Conservation (phyloP, 2,888 invertebrate species). For the Mythimna lalbum region DNA sequence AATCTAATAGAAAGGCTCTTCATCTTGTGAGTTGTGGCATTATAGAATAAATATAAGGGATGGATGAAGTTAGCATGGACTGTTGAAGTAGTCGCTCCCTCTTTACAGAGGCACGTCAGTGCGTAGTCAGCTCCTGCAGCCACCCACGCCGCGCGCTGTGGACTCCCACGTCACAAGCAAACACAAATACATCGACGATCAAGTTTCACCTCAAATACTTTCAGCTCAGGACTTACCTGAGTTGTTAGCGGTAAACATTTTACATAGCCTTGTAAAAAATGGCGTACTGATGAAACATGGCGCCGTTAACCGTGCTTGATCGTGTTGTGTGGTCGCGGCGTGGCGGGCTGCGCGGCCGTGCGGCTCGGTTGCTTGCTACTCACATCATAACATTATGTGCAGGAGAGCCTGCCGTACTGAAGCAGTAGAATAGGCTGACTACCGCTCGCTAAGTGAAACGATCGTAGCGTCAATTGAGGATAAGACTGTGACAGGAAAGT, state of each 20-base stretch:
- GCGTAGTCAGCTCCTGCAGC: not conserved
- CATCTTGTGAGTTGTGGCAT: not conserved
- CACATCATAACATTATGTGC: constrained; percentile 9
- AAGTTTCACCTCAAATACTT: constrained; percentile 38
- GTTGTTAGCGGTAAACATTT: constrained; percentile 31
- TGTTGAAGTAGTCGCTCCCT: not conserved
- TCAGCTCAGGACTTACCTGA: constrained; percentile 38
- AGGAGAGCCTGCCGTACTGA: not conserved
- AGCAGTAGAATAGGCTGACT: constrained; percentile 9
- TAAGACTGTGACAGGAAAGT: not conserved
- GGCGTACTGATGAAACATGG: constrained; percentile 11
- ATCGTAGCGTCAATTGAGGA: constrained; percentile 5
- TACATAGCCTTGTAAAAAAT: constrained; percentile 39
- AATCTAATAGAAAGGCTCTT: no score
- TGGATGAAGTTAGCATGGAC: not conserved
- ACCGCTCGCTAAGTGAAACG: not conserved
- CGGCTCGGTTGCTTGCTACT: constrained; percentile 7
- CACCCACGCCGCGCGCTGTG: constrained; percentile 25
- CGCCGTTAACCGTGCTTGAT: constrained; percentile 11
- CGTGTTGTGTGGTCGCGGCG: constrained; percentile 46
- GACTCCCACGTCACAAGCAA: constrained; percentile 1
- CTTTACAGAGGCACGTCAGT: not conserved
- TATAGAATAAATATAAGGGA: not conserved
- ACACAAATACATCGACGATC: constrained; percentile 30
- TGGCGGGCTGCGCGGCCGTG: constrained; percentile 1